These are phyloP conservation scores for Hiodon alosoides DNA, from an alignment of 2,113 vertebrate genomes.

Conservation along the genomic window DNA sequence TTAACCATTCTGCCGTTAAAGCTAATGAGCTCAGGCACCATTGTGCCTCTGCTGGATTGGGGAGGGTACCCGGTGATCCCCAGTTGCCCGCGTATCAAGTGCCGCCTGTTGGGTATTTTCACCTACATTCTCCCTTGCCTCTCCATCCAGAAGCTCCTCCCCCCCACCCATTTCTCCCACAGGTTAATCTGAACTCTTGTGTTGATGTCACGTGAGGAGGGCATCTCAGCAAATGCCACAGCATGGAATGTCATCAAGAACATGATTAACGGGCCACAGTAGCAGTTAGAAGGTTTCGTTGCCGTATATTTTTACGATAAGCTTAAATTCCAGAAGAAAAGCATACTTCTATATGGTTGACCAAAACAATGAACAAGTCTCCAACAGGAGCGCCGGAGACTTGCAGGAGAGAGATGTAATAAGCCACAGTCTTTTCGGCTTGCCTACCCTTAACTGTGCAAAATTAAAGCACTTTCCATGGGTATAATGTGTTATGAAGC, in stretches of 20 bases:
- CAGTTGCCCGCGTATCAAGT: too few species aligned
- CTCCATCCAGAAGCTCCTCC: neutral
- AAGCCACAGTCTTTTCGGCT: neutral
- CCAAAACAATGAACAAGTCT: neutral
- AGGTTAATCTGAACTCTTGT: neutral
- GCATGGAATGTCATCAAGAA: too few species aligned
- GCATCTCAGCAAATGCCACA: too few species aligned
- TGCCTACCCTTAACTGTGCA: neutral
- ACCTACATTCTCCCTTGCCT: neutral
- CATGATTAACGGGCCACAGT: too few species aligned
- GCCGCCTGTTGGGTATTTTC: neutral
- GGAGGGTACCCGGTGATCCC: neutral
- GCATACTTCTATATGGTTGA: neutral
- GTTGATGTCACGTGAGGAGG: neutral
- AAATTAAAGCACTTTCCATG: neutral
- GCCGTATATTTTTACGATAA: too few species aligned
- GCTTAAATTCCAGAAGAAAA: too few species aligned
- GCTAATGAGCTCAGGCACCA: conserved; percentile 13
- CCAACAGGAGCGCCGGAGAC: neutral
- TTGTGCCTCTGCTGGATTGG: neutral
- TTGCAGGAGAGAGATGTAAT: neutral
- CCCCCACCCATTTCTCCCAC: neutral
- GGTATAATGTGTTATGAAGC: conserved; percentile 4
- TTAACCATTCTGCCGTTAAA: conserved; percentile 16
- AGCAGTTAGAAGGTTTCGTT: too few species aligned